Conservation (phyloP, 2,888 invertebrate species). For the Hypolimnas misippus region DNA sequence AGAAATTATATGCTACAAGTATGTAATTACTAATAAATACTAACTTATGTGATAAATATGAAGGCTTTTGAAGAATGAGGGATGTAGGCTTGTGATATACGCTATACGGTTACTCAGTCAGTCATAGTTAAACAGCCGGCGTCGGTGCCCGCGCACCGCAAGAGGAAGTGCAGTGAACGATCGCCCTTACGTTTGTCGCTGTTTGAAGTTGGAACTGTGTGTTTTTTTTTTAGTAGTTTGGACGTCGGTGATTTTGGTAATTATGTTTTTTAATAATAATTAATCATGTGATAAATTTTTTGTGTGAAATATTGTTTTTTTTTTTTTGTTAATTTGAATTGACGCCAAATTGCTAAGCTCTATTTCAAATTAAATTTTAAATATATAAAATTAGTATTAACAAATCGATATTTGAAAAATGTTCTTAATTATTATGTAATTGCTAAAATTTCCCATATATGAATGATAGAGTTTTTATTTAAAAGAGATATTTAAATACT, state of each 20-base stretch:
- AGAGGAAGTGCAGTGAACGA: conserved; percentile 76
- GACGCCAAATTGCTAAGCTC: too few relatives aligned
- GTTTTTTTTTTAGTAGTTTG: conserved; percentile 13
- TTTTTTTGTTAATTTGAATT: too few relatives aligned
- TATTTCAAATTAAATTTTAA: too few relatives aligned
- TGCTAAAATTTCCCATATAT: too few relatives aligned
- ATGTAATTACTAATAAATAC: neutral
- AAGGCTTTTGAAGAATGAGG: conserved; percentile 23
- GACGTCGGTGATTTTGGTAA: conserved; percentile 17
- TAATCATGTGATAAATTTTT: neutral
- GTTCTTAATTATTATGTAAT: too few relatives aligned
- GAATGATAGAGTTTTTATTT: too few relatives aligned
- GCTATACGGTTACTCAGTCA: conserved; percentile 34
- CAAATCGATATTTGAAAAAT: too few relatives aligned
- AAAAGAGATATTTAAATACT: too few relatives aligned
- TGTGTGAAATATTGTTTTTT: neutral
- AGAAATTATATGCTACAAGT: neutral
- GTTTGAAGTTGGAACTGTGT: conserved; percentile 17
- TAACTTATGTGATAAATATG: neutral
- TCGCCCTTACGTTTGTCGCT: conserved; percentile 43
- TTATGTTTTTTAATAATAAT: neutral
- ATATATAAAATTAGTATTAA: too few relatives aligned
- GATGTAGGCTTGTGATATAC: conserved; percentile 24
- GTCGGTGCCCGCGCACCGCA: conserved; percentile 49
- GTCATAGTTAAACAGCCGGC: conserved; percentile 53